Conservation (phyloP, 1,140 invertebrate genomes). For the Diuraphis noxia region DNA sequence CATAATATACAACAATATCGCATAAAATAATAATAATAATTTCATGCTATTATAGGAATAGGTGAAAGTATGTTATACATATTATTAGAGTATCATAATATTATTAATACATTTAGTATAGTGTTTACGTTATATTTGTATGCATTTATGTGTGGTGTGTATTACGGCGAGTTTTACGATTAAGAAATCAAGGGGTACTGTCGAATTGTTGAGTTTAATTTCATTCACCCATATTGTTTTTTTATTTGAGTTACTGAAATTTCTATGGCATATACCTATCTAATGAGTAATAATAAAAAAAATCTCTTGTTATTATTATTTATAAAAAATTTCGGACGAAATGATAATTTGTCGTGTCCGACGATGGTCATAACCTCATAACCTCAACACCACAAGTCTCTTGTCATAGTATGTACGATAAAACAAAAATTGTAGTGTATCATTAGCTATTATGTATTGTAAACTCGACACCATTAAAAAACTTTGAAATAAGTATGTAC, state of each 20-base stretch:
- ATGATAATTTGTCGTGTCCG: neutral
- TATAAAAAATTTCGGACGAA: neutral
- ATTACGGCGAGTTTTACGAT: neutral
- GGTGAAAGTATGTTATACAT: constrained; percentile 18
- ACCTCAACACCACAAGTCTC: neutral
- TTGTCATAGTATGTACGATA: too few relatives aligned
- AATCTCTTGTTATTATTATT: neutral
- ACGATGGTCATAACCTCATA: too few relatives aligned
- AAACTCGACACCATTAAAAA: too few relatives aligned
- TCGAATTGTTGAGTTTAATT: neutral
- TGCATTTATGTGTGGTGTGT: neutral
- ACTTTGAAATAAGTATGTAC: too few relatives aligned
- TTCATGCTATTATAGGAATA: neutral
- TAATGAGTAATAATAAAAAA: too few relatives aligned
- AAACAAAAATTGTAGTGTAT: too few relatives aligned
- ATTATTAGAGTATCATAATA: neutral
- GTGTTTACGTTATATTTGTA: neutral
- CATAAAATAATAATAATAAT: too few relatives aligned
- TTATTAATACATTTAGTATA: neutral
- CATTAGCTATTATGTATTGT: too few relatives aligned
- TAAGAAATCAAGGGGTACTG: neutral
- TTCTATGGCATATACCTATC: too few relatives aligned
- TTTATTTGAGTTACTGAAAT: neutral
- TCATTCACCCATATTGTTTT: neutral
- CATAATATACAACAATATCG: neutral